These are phyloP conservation scores for Sandelia bainsii DNA, from an alignment of 2,797 vertebrate genomes.

Conservation along the genomic window DNA sequence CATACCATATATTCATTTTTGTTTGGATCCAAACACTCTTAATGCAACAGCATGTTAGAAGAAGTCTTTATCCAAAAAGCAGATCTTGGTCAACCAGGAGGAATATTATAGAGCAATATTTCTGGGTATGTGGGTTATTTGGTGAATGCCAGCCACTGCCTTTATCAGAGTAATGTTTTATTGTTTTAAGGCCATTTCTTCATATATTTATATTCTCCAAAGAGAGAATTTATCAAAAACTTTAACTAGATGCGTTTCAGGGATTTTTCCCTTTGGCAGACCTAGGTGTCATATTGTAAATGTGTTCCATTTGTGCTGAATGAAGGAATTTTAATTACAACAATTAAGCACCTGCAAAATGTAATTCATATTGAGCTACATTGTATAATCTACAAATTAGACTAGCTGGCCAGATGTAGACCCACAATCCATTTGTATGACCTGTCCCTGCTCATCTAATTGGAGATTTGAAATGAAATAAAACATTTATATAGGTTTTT, in stretches of 20 bases:
- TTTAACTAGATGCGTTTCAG: constrained; percentile 8
- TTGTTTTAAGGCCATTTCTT: constrained; percentile 25
- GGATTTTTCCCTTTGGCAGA: constrained; percentile 14
- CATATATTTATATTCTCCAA: constrained; percentile 21
- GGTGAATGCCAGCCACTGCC: background rate
- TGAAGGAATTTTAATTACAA: constrained; percentile 28
- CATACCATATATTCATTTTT: background rate
- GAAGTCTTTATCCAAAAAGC: constrained; percentile 3
- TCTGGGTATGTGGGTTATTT: constrained; percentile 24
- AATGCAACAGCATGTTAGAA: background rate
- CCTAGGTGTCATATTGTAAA: constrained; percentile 13
- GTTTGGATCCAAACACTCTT: background rate
- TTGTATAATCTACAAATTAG: constrained; percentile 39
- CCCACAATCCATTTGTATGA: constrained; percentile 20
- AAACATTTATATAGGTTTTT: constrained; percentile 3
- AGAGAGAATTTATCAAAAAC: background rate
- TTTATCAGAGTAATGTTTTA: constrained; percentile 16
- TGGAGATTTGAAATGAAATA: constrained; percentile 25
- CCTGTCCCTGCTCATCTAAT: constrained; percentile 16
- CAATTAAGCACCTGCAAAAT: constrained; percentile 21
- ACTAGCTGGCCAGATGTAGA: constrained; percentile 15
- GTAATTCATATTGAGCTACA: constrained; percentile 27
- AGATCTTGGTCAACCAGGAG: constrained; percentile 7
- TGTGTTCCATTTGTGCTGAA: constrained; percentile 22
- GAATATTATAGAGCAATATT: constrained; percentile 17